Percentiles rank a stretch among this genome's conserved stretches.
Conservation (phyloP, 2,888 invertebrate genomes). For the Pteria penguin region DNA sequence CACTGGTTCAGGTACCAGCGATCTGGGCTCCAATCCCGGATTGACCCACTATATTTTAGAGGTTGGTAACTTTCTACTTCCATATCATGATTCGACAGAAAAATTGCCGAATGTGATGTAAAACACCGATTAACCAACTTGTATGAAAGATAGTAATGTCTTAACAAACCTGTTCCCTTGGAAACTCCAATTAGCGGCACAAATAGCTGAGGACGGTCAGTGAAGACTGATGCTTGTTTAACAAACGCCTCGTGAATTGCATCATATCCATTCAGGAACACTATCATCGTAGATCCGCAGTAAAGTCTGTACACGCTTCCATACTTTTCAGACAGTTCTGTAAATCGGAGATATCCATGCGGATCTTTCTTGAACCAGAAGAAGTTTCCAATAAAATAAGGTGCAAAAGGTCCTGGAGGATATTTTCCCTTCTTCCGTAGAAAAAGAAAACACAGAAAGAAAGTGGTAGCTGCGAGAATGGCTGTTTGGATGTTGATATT, state of each 20-base stretch:
- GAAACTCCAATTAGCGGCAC: conserved; percentile 61
- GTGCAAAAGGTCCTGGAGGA: conserved; percentile 57
- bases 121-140: too few relatives aligned
- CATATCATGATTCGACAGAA: too few relatives aligned
- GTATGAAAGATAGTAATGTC: too few relatives aligned
- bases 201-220: conserved; percentile 61
- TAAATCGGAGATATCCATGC: conserved; percentile 55
- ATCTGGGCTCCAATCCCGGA: too few relatives aligned
- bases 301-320: conserved; percentile 57
- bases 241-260: conserved; percentile 63
- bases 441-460: conserved; percentile 4
- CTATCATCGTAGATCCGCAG: conserved; percentile 57
- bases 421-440: conserved; percentile 16
- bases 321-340: conserved; percentile 49
- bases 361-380: conserved; percentile 59
- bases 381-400: conserved; percentile 57
- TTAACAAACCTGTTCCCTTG: conserved; percentile 59
- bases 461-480: background rate
- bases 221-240: conserved; percentile 57
- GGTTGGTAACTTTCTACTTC: too few relatives aligned
- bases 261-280: conserved; percentile 61
- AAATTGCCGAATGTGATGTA: too few relatives aligned
- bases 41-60: too few relatives aligned
- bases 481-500: background rate
- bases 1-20: too few relatives aligned